phyloP scores from a whole-genome alignment of 2,797 vertebrate species.

The Tiaroga cobitis region DNA sequence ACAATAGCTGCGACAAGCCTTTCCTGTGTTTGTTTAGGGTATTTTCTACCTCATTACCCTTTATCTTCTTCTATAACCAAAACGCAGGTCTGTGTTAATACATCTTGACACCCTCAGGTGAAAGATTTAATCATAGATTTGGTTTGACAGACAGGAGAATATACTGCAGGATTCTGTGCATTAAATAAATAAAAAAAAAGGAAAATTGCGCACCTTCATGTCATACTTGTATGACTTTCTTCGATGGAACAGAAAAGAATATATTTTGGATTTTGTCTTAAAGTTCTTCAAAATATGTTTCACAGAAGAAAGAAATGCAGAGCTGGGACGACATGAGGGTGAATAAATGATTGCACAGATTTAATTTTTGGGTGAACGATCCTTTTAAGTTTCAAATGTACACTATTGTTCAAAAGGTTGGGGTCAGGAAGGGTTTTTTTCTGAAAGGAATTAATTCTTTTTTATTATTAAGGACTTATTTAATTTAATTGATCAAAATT shows the following conservation, averaged over 20 bases:
- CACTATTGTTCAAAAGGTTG: not conserved
- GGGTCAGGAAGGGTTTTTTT: not conserved
- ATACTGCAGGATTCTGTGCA: not conserved
- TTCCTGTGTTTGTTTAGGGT: constrained; percentile 32
- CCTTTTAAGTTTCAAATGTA: not conserved
- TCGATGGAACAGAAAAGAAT: not conserved
- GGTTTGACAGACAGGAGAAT: not conserved
- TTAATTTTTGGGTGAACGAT: not conserved
- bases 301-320: not conserved
- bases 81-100: not conserved
- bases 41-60: constrained; percentile 42
- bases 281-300: not conserved
- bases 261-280: not conserved
- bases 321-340: not conserved
- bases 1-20: not conserved
- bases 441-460: not conserved
- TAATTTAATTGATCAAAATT: not conserved
- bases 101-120: not conserved
- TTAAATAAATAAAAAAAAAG: not conserved
- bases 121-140: constrained; percentile 8
- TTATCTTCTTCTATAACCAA: constrained; percentile 28
- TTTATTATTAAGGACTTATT: not conserved
- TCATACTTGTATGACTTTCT: not conserved
- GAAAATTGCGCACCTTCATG: not conserved
- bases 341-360: not conserved